Percentiles rank a stretch among this genome's conserved stretches.
phyloP scores from a whole-genome alignment of 2,888 invertebrate species.

The Podotricha telesiphe region DNA sequence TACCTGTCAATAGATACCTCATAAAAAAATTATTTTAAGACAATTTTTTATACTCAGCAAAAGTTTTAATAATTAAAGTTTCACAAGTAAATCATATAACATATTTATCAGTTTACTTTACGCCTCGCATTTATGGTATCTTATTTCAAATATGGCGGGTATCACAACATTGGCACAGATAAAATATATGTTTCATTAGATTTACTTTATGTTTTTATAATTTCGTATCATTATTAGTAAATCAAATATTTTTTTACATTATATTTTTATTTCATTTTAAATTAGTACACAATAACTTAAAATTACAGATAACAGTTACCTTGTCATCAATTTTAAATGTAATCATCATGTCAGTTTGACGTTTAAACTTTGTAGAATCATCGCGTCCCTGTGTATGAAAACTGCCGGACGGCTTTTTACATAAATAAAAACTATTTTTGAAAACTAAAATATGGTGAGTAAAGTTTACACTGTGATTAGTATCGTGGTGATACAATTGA shows the following conservation, averaged over 20 bases:
- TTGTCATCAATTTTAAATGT: not conserved
- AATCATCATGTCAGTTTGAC: slow-evolving; percentile 21
- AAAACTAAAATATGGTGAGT: slow-evolving; percentile 29
- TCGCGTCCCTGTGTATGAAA: slow-evolving; percentile 13
- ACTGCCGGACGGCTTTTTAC: slow-evolving; percentile 20
- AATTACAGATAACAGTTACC: not conserved
- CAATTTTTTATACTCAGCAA: too few relatives aligned
- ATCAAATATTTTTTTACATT: not conserved
- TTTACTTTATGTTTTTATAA: too few relatives aligned
- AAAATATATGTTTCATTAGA: not conserved
- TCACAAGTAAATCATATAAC: too few relatives aligned
- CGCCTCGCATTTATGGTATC: too few relatives aligned
- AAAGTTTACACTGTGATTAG: not conserved
- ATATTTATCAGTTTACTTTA: too few relatives aligned
- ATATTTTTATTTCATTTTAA: too few relatives aligned
- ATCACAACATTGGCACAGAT: not conserved
- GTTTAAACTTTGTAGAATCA: slow-evolving; percentile 29
- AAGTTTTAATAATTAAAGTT: too few relatives aligned
- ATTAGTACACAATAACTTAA: not conserved
- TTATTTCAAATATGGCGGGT: not conserved
- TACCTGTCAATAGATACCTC: too few relatives aligned
- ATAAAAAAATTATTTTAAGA: too few relatives aligned
- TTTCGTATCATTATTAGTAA: too few relatives aligned
- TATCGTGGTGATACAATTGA: not conserved
- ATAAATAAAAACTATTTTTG: slow-evolving; percentile 1